Evolutionary conservation across 2,797 vertebrate genomes (phyloP).

Genomic region (Hozukius guyotensis): DNA sequence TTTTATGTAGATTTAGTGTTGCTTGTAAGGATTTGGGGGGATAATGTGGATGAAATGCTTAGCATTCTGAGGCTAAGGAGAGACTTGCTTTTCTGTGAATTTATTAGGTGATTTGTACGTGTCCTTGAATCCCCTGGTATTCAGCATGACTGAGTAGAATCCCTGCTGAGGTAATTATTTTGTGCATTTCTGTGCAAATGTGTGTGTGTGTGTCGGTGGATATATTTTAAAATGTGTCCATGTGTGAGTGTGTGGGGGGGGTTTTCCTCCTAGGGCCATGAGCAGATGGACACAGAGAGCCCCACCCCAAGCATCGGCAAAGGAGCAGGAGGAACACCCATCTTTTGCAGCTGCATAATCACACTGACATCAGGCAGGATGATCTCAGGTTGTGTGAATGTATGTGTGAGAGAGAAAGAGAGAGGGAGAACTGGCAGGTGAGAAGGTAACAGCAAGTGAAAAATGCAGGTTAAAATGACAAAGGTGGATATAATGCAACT

Average conservation of each 20-base stretch:
- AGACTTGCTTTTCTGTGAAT: slow-evolving; percentile 38
- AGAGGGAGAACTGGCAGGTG: background rate
- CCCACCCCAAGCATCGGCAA: slow-evolving; percentile 54
- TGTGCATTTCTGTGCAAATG: slow-evolving; percentile 1
- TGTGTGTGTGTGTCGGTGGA: slow-evolving; percentile 12
- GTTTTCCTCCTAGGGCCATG: slow-evolving; percentile 51
- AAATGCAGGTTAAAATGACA: background rate
- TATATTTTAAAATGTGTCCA: slow-evolving; percentile 30
- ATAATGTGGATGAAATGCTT: slow-evolving; percentile 18
- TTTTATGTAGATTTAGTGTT: slow-evolving; percentile 21
- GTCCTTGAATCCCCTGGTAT: slow-evolving; percentile 56
- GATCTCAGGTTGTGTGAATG: slow-evolving; percentile 42
- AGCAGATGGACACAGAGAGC: slow-evolving; percentile 69
- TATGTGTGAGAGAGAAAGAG: background rate
- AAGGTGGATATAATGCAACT: background rate
- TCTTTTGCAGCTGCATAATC: slow-evolving; percentile 69
- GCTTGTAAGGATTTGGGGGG: slow-evolving; percentile 28
- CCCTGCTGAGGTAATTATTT: slow-evolving; percentile 64
- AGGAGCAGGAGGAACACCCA: slow-evolving; percentile 57
- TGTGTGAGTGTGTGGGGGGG: slow-evolving; percentile 10
- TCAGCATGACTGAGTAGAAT: slow-evolving; percentile 42
- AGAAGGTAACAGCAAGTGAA: background rate
- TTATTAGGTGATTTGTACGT: slow-evolving; percentile 41
- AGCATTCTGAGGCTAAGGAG: background rate
- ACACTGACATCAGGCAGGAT: slow-evolving; percentile 55